A percentile compares a stretch with the other conserved stretches of the same genome.
These are phyloP conservation scores for Nesidiocoris tenuis DNA, from an alignment of 2,888 invertebrate species.

Conservation along the genomic window DNA sequence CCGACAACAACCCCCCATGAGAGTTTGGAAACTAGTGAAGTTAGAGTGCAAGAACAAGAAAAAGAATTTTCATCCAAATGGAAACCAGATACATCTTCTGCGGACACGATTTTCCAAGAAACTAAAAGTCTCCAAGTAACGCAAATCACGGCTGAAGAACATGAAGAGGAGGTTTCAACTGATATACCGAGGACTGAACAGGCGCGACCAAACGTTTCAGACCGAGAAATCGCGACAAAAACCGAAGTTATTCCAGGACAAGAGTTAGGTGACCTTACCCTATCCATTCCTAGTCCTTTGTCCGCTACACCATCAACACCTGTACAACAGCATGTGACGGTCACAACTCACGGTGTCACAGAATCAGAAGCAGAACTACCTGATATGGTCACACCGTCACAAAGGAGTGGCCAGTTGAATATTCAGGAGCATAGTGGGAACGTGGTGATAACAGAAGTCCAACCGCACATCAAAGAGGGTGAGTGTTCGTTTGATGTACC, in stretches of 20 bases:
- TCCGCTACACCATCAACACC: constrained; percentile 50
- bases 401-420: constrained; percentile 51
- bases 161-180: constrained; percentile 52
- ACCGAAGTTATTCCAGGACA: constrained; percentile 51
- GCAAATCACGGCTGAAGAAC: constrained; percentile 48
- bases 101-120: constrained; percentile 52
- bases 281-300: constrained; percentile 47
- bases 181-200: constrained; percentile 51
- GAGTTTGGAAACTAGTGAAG: constrained; percentile 56
- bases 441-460: constrained; percentile 57
- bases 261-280: constrained; percentile 50
- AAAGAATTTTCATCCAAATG: constrained; percentile 49
- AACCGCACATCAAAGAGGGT: constrained; percentile 58
- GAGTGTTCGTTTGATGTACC: constrained; percentile 53
- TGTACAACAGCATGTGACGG: constrained; percentile 50
- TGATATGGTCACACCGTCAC: constrained; percentile 52
- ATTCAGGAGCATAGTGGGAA: constrained; percentile 54
- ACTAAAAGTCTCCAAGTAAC: constrained; percentile 55
- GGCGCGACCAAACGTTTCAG: constrained; percentile 48
- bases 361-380: constrained; percentile 51
- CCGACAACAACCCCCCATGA: constrained; percentile 53
- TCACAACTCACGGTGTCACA: constrained; percentile 48
- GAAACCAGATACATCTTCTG: constrained; percentile 50
- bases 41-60: constrained; percentile 54
- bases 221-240: constrained; percentile 51